Conservation (phyloP, 2,888 invertebrate species). For the Hyalella azteca region DNA sequence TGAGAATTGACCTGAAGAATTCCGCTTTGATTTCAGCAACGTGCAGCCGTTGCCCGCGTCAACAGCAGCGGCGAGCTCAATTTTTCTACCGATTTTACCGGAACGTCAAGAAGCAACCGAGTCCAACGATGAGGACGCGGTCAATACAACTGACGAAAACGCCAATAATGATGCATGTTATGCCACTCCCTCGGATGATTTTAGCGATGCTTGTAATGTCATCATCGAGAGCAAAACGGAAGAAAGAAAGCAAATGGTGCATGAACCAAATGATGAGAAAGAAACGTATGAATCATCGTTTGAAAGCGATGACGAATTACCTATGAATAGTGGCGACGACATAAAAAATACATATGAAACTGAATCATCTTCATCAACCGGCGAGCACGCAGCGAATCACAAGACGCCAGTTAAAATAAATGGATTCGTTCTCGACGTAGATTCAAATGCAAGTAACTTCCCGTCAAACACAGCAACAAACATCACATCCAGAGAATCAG, state of each 20-base stretch:
- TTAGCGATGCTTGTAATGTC: background rate
- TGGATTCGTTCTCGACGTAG: too few species aligned
- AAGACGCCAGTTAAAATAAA: too few species aligned
- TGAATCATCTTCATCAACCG: too few species aligned
- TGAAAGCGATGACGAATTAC: slow-evolving; percentile 19
- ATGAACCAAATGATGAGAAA: slow-evolving; percentile 13
- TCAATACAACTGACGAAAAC: background rate
- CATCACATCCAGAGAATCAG: too few species aligned
- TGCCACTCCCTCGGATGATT: too few species aligned
- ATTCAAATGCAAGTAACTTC: too few species aligned
- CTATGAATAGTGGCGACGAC: too few species aligned
- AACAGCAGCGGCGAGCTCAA: background rate
- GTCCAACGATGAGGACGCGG: background rate
- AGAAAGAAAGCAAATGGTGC: background rate
- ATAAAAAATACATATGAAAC: too few species aligned
- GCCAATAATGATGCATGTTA: too few species aligned
- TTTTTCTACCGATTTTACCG: slow-evolving; percentile 34
- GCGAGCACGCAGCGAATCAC: too few species aligned
- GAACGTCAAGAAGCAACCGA: background rate
- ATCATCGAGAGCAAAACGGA: background rate
- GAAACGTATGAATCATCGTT: background rate
- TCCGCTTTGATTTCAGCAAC: background rate
- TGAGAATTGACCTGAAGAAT: too few species aligned
- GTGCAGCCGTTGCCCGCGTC: background rate
- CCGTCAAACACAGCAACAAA: too few species aligned